Base-by-base conservation (phyloP, 1,140 invertebrate species). In the Chironomus striatipennis region DNA sequence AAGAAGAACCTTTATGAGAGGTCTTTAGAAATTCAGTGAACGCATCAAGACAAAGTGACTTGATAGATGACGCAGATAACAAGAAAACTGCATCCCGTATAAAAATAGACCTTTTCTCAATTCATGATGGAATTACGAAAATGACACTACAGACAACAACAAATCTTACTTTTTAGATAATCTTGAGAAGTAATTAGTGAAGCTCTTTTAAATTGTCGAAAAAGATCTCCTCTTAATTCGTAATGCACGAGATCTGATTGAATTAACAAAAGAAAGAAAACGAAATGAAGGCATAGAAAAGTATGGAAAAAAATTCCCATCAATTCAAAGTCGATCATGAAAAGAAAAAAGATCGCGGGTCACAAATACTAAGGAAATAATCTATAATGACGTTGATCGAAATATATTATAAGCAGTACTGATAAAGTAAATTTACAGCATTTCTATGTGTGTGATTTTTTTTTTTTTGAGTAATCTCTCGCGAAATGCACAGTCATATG, bases 171-270 rank as follows among this genome's bases (percentile, higher is more conserved):
- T 15, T n/a, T 12, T n/a, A 57, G 47, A 57, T 57, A 57, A 57
- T 57, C 47, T 57, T 12, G 47, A 57, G 47, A 57, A 57, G 47
- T n/a, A 57, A 57, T 57, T 57, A 57, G 12, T n/a, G 47, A 12
- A 57, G 47, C 47, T 57, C 47, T 57, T n/a, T 57, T 57, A 15
- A 34, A 34, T 57, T 12, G 12, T n/a, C 12, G 10, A 57, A 57
- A 57, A n/a, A 57, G n/a, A 57, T 57, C 12, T n/a, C n/a, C 47
- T 57, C 5, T 57, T 57, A 57, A 57, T 57, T 57, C 47, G 47
- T 57, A 57, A 57, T 57, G 47, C 47, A 57, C 47, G 47, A 57
- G 47, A 57, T 57, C 47, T 57, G 47, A 57, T 57, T 57, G 47
- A 57, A 15, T 12, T 57, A n/a, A 57, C 8, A 57, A 57, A 57